Percentiles rank a stretch among this genome's conserved stretches.
Conservation (phyloP, 2,888 invertebrate genomes). For the Xylota segnis region DNA sequence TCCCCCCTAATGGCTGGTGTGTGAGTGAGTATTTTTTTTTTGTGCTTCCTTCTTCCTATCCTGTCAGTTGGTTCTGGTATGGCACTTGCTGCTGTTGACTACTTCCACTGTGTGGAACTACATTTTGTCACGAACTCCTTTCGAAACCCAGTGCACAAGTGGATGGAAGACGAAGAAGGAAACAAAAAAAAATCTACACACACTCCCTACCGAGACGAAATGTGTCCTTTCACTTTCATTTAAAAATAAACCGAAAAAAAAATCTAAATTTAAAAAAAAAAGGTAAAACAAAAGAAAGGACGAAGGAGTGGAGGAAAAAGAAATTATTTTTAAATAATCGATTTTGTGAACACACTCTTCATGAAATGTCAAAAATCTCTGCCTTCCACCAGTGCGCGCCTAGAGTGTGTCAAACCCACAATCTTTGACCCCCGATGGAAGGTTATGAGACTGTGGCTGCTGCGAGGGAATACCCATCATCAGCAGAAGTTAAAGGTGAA, state of each 20-base stretch:
- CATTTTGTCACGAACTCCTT: constrained; percentile 75
- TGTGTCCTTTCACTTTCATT: constrained; percentile 70
- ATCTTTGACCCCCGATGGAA: constrained; percentile 53
- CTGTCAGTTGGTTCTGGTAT: constrained; percentile 63
- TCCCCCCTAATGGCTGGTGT: background rate
- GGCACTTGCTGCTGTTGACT: constrained; percentile 74
- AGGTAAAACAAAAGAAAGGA: background rate
- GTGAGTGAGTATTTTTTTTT: constrained; percentile 5
- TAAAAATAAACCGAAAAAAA: constrained; percentile 46
- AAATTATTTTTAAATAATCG: constrained; percentile 58
- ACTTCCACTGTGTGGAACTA: constrained; percentile 66
- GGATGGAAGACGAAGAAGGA: constrained; percentile 30
- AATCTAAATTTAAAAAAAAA: constrained; percentile 26
- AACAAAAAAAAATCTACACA: constrained; percentile 60
- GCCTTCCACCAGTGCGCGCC: constrained; percentile 12
- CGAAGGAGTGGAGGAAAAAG: background rate
- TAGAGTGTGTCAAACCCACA: constrained; percentile 42
- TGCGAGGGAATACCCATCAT: constrained; percentile 50
- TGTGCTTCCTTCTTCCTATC: background rate
- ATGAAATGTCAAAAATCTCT: constrained; percentile 61
- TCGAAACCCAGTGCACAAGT: constrained; percentile 64
- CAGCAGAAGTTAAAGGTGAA: constrained; percentile 66
- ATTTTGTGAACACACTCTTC: constrained; percentile 64
- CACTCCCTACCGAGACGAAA: constrained; percentile 40
- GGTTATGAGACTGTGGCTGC: constrained; percentile 28